These are phyloP conservation scores for Amphiura filiformis DNA, from an alignment of 35 echinoderm and acorn worm genomes.

Conservation along the genomic window DNA sequence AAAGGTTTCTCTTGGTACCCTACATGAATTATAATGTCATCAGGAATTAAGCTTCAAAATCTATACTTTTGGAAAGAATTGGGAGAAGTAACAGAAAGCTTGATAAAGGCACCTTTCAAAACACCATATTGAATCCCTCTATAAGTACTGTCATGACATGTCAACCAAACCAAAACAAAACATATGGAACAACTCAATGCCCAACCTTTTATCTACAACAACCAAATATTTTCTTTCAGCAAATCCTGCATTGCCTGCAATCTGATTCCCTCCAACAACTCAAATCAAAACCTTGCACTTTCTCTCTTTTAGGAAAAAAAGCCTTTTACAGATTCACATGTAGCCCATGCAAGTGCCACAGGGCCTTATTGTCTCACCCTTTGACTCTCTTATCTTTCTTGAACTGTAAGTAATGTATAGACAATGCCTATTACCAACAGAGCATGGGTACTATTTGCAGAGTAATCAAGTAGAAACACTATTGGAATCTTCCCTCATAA, in stretches of 20 bases:
- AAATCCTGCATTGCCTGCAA: neutral
- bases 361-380: neutral
- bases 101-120: too few relatives aligned
- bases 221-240: neutral
- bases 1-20: too few relatives aligned
- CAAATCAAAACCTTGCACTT: neutral
- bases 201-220: neutral
- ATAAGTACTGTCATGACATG: too few relatives aligned
- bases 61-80: too few relatives aligned
- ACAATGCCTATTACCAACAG: neutral
- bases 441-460: neutral
- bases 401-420: conserved; percentile 5
- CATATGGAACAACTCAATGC: neutral
- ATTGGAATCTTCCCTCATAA: neutral
- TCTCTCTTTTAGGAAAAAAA: neutral
- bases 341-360: neutral
- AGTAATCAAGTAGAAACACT: neutral
- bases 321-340: neutral
- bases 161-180: neutral
- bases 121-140: too few relatives aligned
- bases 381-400: neutral
- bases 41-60: too few relatives aligned
- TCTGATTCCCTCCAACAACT: too few relatives aligned
- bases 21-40: too few relatives aligned
- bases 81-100: too few relatives aligned